Evolutionary conservation across 2,797 vertebrate genomes (phyloP).

Genomic region (Myotis vivesi): DNA sequence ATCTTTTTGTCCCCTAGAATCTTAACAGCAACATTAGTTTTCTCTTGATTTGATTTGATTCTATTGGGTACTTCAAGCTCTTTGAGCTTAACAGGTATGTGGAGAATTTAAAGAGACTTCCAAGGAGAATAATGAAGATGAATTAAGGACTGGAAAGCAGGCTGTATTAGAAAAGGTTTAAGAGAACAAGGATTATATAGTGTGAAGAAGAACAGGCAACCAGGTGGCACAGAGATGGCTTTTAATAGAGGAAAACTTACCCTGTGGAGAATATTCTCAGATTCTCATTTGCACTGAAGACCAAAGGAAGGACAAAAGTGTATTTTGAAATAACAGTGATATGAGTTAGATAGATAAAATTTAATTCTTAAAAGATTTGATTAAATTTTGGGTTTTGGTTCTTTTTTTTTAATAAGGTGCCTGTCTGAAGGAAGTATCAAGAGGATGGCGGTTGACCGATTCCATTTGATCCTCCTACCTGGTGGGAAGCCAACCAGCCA

Average conservation of each 20-base stretch:
- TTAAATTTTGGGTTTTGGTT: neutral
- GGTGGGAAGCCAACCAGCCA: neutral
- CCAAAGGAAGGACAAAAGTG: neutral
- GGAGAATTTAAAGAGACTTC: conserved; percentile 55
- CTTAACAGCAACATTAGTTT: conserved; percentile 8
- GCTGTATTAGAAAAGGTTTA: conserved; percentile 6
- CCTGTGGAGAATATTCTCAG: neutral
- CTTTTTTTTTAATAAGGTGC: neutral
- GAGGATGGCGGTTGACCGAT: neutral
- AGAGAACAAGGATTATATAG: conserved; percentile 37
- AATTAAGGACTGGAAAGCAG: conserved; percentile 13
- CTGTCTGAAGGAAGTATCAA: neutral
- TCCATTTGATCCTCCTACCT: neutral
- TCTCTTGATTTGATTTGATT: conserved; percentile 49
- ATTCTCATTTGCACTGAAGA: neutral
- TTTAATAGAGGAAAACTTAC: neutral
- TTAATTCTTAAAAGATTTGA: neutral
- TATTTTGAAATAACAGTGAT: neutral
- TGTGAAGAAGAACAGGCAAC: conserved; percentile 17
- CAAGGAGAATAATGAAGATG: conserved; percentile 41
- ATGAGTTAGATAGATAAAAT: neutral
- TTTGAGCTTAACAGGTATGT: conserved; percentile 8
- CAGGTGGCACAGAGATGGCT: neutral
- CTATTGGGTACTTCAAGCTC: conserved; percentile 33
- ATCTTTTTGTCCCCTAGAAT: neutral